Conservation (phyloP, 2,888 invertebrate genomes). For the Gymnosoma rotundatum region DNA sequence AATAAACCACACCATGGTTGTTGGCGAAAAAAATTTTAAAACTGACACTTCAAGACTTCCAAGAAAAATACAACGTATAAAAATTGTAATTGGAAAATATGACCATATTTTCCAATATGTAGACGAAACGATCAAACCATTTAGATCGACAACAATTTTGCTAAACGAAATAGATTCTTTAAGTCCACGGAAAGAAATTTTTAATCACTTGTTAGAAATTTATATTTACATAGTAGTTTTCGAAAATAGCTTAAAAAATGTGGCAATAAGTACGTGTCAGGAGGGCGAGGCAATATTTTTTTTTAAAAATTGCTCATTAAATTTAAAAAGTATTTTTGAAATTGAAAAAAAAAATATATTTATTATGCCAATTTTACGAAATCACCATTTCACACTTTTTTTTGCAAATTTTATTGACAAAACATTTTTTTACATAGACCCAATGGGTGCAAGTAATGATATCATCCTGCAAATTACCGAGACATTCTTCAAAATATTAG, state of each 20-base stretch:
- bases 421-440: conserved; percentile 1
- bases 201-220: conserved; percentile 8
- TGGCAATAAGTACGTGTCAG: conserved; percentile 5
- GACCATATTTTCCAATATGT: conserved; percentile 12
- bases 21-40: neutral
- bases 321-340: neutral
- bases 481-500: neutral
- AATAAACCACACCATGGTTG: neutral
- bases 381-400: conserved; percentile 2
- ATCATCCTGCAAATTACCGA: neutral
- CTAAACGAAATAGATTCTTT: conserved; percentile 8
- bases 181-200: conserved; percentile 17
- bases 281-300: conserved; percentile 9
- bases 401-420: conserved; percentile 13
- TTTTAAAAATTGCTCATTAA: neutral
- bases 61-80: neutral
- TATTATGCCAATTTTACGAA: conserved; percentile 4
- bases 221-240: neutral
- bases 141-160: neutral
- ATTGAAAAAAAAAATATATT: neutral
- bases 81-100: conserved; percentile 3
- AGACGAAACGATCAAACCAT: neutral
- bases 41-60: neutral
- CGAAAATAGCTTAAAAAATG: conserved; percentile 3
- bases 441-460: neutral